These are phyloP conservation scores for Acrocephalus scirpaceus DNA, from an alignment of 2,797 vertebrate species.

Conservation along the genomic window DNA sequence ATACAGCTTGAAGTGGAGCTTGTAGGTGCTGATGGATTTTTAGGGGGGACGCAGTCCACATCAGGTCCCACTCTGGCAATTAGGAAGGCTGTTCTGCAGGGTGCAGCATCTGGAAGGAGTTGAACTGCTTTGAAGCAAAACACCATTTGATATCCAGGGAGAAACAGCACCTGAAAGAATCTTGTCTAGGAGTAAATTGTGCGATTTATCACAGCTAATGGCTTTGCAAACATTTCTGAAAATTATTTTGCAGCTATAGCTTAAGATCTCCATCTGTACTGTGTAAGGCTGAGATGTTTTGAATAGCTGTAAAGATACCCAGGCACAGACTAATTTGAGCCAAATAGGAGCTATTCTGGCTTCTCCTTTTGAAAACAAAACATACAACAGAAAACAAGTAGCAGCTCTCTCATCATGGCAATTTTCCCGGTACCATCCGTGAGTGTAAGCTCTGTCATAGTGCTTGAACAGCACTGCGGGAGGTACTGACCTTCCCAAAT, in stretches of 20 bases:
- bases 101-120: not conserved
- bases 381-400: not conserved
- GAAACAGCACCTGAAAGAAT: not conserved
- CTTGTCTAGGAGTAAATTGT: not conserved
- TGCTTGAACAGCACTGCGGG: not conserved
- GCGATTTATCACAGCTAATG: not conserved
- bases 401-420: slow-evolving; percentile 59
- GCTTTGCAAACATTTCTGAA: not conserved
- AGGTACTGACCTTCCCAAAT: slow-evolving; percentile 68
- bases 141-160: not conserved
- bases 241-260: not conserved
- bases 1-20: not conserved
- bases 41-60: not conserved
- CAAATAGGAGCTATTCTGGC: slow-evolving; percentile 44
- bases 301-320: not conserved
- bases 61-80: not conserved
- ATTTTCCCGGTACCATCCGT: slow-evolving; percentile 61
- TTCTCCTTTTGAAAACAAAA: slow-evolving; percentile 44
- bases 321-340: slow-evolving; percentile 16
- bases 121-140: not conserved
- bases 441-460: slow-evolving; percentile 40
- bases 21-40: not conserved
- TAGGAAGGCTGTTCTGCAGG: not conserved
- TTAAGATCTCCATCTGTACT: not conserved
- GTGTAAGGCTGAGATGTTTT: not conserved